Percentiles rank a stretch among this genome's conserved stretches.
These are phyloP conservation scores for Galaxias olidus DNA, from an alignment of 2,797 vertebrate species.

Conservation along the genomic window DNA sequence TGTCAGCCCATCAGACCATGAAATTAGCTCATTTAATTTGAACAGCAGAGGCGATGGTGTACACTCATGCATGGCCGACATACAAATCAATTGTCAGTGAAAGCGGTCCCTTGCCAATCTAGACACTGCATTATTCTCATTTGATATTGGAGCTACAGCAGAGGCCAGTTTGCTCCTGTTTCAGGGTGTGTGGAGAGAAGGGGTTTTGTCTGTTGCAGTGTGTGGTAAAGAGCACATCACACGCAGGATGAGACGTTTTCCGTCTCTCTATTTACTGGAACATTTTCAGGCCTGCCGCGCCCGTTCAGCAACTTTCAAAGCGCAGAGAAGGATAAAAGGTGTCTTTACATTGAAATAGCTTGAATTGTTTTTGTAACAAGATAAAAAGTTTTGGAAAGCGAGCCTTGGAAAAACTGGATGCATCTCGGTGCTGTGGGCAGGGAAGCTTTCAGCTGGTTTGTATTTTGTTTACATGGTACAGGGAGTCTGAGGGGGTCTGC, in stretches of 20 bases:
- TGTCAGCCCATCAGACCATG: constrained; percentile 64
- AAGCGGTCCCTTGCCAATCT: constrained; percentile 15
- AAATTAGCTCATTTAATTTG: constrained; percentile 74
- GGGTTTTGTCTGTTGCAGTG: constrained; percentile 11
- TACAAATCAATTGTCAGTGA: constrained; percentile 58
- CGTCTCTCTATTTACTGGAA: not conserved
- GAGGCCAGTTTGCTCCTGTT: not conserved
- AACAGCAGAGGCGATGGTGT: constrained; percentile 46
- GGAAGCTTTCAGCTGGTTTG: not conserved
- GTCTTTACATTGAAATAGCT: not conserved
- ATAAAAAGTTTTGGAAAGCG: not conserved
- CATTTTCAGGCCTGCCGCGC: not conserved
- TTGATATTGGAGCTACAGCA: constrained; percentile 20
- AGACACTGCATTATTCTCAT: constrained; percentile 38
- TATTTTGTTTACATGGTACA: not conserved
- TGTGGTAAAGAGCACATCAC: not conserved
- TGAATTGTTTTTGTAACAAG: not conserved
- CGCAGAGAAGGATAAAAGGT: not conserved
- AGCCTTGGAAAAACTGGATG: not conserved
- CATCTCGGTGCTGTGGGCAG: not conserved
- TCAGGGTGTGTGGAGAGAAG: constrained; percentile 8
- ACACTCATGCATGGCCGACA: constrained; percentile 45
- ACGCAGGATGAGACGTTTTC: too few species aligned
- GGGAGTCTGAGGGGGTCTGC: not conserved
- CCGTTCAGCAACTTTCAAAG: too few species aligned